These are phyloP conservation scores for Eristalinus sepulchralis DNA, from an alignment of 2,888 invertebrate species.

Conservation along the genomic window DNA sequence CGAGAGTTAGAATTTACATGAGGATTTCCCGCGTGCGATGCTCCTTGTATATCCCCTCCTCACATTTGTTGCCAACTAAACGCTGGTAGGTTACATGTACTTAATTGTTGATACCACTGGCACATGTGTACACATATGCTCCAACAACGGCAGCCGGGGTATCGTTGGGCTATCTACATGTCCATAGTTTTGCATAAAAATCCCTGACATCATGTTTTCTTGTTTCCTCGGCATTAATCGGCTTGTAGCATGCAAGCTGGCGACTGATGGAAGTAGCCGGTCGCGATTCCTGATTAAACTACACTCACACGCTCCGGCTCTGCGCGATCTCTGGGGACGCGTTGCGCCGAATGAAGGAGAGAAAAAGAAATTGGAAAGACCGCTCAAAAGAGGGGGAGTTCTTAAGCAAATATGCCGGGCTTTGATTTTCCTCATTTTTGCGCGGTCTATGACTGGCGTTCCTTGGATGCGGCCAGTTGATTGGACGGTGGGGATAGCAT, in stretches of 20 bases:
- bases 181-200: constrained; percentile 71
- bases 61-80: constrained; percentile 42
- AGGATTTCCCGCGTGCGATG: constrained; percentile 38
- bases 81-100: constrained; percentile 66
- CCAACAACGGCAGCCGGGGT: constrained; percentile 55
- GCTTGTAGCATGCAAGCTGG: constrained; percentile 67
- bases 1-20: constrained; percentile 42
- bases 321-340: neutral
- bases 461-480: constrained; percentile 43
- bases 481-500: constrained; percentile 58
- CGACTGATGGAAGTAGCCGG: constrained; percentile 52
- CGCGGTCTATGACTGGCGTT: neutral
- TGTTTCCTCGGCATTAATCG: constrained; percentile 67
- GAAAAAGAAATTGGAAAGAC: neutral
- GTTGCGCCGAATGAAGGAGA: neutral
- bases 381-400: constrained; percentile 29
- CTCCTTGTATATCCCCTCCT: constrained; percentile 17
- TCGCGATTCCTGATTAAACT: constrained; percentile 52
- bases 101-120: constrained; percentile 69
- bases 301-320: constrained; percentile 17
- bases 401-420: constrained; percentile 1
- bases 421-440: constrained; percentile 47
- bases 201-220: constrained; percentile 71
- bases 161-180: constrained; percentile 67
- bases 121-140: constrained; percentile 69